Base-by-base conservation (phyloP, 2,797 vertebrate genomes). In the Vultur gryphus region DNA sequence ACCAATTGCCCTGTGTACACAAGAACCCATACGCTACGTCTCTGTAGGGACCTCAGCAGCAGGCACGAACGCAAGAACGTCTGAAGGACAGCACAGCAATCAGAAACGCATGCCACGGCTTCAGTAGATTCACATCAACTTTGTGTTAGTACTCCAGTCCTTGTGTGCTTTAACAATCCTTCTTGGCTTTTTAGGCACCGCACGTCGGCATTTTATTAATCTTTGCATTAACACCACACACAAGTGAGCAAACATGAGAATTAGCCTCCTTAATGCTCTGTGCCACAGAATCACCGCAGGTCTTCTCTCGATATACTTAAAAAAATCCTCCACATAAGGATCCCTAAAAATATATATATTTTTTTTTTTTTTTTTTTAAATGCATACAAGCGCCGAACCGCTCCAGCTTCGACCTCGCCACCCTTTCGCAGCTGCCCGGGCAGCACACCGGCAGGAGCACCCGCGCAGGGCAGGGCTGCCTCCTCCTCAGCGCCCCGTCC, bases 311-410 rank as follows among this genome's bases (percentile, higher is more conserved):
- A n/a, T 6, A 35, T 3, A 25, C 52, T 44, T 15, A 16, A 12
- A 49, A 6, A 26, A 61, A 2, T 9, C 16, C 10, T 62, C 17
- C 41, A 6, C 23, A 0, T 1, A 67, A 5, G 6, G 6, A 28
- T 2, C 21, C 16, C 23, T 19, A 31, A 37, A 37, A 52, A 28
- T 3, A 25, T n/a, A n/a, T n/a, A n/a, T n/a, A n/a, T 37, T 46
- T 48, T 14, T 33, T 16, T 11, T 49, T 11, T 4, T 46, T 48
- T 14, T 33, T 16, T 11, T 49, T 11, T 3, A 10, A 35, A 58
- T 0, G 26, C 23, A 21, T 3, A 25, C 10, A 25, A 25, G 2
- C 1, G 46, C 18, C n/a, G 16, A 49, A 46, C 16, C 1, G 2
- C 21, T 31, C 24, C 70, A 9, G 16, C 14, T 57, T 8, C 31